phyloP scores from a whole-genome alignment of 2,113 vertebrate species.

The Turdus rufiventris region DNA sequence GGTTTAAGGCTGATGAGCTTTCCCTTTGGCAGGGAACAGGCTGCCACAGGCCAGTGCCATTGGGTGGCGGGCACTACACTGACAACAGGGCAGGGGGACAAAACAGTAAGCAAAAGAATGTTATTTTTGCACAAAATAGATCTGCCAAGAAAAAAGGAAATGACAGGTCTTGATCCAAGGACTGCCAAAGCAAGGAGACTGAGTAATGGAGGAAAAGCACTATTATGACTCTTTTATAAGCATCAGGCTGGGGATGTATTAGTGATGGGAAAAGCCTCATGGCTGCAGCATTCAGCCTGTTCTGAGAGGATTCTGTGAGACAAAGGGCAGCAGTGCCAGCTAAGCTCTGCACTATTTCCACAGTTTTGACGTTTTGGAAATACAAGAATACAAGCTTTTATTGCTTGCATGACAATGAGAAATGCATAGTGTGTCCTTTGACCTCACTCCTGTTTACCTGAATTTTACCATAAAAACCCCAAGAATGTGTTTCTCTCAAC shows the following conservation, averaged over 20 bases:
- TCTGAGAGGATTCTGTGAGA: neutral
- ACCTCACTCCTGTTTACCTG: neutral
- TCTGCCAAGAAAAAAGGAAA: neutral
- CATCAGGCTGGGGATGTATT: neutral
- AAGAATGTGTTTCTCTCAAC: neutral
- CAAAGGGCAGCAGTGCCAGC: neutral
- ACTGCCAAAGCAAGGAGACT: neutral
- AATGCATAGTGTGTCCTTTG: neutral
- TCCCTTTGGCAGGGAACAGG: neutral
- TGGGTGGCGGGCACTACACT: neutral
- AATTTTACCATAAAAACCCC: neutral
- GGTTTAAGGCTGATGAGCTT: neutral
- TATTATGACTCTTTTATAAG: neutral
- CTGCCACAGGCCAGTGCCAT: neutral
- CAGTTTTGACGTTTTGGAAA: neutral
- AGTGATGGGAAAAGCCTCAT: neutral
- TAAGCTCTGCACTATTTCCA: neutral
- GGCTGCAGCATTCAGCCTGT: neutral
- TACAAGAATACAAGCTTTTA: rapidly evolving
- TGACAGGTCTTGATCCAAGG: neutral
- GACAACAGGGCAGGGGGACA: neutral
- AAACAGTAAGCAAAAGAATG: neutral
- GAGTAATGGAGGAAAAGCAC: neutral
- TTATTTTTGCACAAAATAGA: neutral
- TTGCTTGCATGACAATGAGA: neutral